Base-by-base conservation (phyloP, 2,797 vertebrate species). In the Ambastaia sidthimunki region DNA sequence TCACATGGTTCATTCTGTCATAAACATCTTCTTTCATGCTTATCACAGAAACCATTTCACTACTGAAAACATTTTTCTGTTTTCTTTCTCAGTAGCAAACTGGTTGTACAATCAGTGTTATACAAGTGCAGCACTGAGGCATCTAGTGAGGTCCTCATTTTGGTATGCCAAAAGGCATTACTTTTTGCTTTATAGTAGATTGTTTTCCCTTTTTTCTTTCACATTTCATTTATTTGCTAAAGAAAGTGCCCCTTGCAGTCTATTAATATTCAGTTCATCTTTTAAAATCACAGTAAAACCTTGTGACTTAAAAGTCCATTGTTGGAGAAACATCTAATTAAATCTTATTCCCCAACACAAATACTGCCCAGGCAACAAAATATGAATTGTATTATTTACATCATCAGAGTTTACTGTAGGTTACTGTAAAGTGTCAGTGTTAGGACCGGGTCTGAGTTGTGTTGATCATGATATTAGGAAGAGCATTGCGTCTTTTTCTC, bases 381-480 rank as follows among this genome's bases (percentile, higher is more conserved):
- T 72, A 80, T 78, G 28, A 7, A 68, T 73, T 12, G 25, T 19
- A 63, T 55, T 63, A 89, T 92, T 83, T 91, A 90, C 90, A 92
- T 84, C 57, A 82, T 70, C 74, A 75, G 55, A 57, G 44, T 60
- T 62, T 66, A 12, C 55, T 70, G 50, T 57, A 76, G 44, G 50
- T 74, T 10, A 41, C 37, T 41, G 37, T 41, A 37, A 37, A 44
- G 19, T 13, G 13, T 52, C n/a, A 80, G 80, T 88, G 89, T 95
- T 92, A 95, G 85, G 94, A 92, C 44, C 95, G 89, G 72, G 74
- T 91, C 89, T 95, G 94, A 80, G 89, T 92, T 0, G 96, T 95
- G 90, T 93, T 96, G 90, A 97, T 98, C 97, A 98, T 98, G 90
- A 98, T 97, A 86, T 97, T 98, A 76, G 97, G 96, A 80, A 98